Conservation (phyloP, 1,140 invertebrate genomes). For the Chironomus striatipennis region DNA sequence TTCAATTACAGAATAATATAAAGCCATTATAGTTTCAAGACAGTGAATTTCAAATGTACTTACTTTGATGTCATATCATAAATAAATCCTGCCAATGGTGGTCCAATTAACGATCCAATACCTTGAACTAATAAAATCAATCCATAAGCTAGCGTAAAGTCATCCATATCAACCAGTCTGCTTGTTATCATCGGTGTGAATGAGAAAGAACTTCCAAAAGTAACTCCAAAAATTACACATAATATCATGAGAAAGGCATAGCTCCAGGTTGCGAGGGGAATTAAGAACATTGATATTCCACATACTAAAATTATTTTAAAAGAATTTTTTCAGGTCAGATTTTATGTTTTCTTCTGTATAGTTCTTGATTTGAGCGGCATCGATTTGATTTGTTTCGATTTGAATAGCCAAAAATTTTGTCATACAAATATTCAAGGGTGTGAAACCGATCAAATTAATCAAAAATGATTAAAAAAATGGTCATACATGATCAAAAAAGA, state of each 20-base stretch:
- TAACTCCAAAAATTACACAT: conserved; percentile 65
- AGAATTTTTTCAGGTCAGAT: no score
- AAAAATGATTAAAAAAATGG: no score
- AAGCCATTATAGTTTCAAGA: conserved; percentile 24
- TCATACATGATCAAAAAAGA: no score
- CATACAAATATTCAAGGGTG: no score
- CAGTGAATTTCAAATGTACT: not conserved
- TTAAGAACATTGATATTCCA: conserved; percentile 58
- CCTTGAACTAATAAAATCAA: conserved; percentile 79
- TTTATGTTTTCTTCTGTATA: no score
- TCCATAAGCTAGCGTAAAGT: conserved; percentile 83
- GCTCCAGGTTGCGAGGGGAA: conserved; percentile 57
- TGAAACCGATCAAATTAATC: no score
- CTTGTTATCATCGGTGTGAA: conserved; percentile 78
- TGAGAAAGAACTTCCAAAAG: conserved; percentile 78
- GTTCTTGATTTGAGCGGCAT: no score
- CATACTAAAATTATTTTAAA: conserved; percentile 45
- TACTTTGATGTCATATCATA: conserved; percentile 35
- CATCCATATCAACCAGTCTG: conserved; percentile 42
- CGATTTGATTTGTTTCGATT: no score
- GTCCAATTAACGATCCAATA: conserved; percentile 50
- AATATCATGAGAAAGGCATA: conserved; percentile 49
- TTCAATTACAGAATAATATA: not conserved
- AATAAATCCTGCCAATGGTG: conserved; percentile 48
- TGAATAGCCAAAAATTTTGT: no score